Base-by-base conservation (phyloP, 2,113 vertebrate species). In the Cathartes aura region DNA sequence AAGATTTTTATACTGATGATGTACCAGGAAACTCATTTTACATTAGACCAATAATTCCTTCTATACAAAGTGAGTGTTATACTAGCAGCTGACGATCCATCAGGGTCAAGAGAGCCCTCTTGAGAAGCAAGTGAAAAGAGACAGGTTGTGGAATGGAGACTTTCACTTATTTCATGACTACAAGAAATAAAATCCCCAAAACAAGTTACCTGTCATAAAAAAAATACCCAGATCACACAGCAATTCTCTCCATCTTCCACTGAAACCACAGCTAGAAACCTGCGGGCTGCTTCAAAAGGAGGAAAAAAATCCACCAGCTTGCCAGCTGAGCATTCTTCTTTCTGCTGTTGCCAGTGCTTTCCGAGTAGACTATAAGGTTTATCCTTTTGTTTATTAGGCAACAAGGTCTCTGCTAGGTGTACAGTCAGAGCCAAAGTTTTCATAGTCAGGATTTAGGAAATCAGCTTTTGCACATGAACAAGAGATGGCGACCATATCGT, bases 11-110 rank as follows among this genome's bases (percentile, higher is more conserved):
- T 78, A 88, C 55, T 56, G 89, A 94, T 90, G 84, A 89, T 80
- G 40, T 85, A n/a, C 85, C 94, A 96, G 91, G 63, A 92, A 96
- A 95, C 17, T 53, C 38, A 91, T 83, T 90, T 97, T 94, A 76
- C 48, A 71, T 84, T 50, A 82, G 34, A 29, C 56, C 36, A 97
- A 58, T 80, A 93, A 91, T 92, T 94, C 36, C 63, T 70, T 85
- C 38, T 43, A 63, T n/a, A 87, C 47, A 96, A 92, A 88, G 26
- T 58, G n/a, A 92, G 71, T 12, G 36, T 68, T 76, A 56, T 60
- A 94, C 18, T 82, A 93, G 67, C 70, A 71, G 43, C 52, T 50
- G 52, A 87, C 4, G 8, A 90, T 80, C 27, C 23, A 2, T 16
- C 3, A 1, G n/a, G 81, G 75, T 73, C 60, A 96, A 74, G 43